phyloP scores from a whole-genome alignment of 2,113 vertebrate species.

The Meles meles region DNA sequence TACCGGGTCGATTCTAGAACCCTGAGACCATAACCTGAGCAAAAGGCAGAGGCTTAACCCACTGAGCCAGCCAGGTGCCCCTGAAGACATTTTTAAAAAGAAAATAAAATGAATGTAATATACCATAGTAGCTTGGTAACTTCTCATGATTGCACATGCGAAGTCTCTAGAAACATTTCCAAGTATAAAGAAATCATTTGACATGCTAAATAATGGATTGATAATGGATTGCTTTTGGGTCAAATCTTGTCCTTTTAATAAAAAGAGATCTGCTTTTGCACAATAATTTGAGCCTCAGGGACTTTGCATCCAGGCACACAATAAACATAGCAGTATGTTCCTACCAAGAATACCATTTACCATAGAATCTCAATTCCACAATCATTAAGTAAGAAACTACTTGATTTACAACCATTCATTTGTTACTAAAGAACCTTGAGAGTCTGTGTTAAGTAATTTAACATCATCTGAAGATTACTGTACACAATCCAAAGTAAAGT shows the following conservation, averaged over 20 bases:
- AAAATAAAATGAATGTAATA: constrained; percentile 16
- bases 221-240: constrained; percentile 44
- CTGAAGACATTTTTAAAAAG: constrained; percentile 33
- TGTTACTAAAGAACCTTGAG: constrained; percentile 35
- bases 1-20: too few species aligned
- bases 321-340: background rate
- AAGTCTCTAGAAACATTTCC: constrained; percentile 48
- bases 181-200: constrained; percentile 42
- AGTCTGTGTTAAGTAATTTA: constrained; percentile 52
- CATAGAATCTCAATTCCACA: background rate
- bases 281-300: constrained; percentile 44
- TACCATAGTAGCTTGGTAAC: background rate
- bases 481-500: constrained; percentile 28
- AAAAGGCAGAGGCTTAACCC: too few species aligned
- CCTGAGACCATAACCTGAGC: too few species aligned
- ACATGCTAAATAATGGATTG: constrained; percentile 29
- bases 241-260: constrained; percentile 20
- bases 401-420: constrained; percentile 39
- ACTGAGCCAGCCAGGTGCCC: too few species aligned
- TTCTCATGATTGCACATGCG: background rate
- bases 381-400: constrained; percentile 11
- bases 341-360: constrained; percentile 13
- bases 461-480: constrained; percentile 23
- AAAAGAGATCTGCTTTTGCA: constrained; percentile 52
- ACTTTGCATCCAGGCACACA: constrained; percentile 13